phyloP scores from a whole-genome alignment of 2,797 vertebrate species.

The Cichlasoma orientale region DNA sequence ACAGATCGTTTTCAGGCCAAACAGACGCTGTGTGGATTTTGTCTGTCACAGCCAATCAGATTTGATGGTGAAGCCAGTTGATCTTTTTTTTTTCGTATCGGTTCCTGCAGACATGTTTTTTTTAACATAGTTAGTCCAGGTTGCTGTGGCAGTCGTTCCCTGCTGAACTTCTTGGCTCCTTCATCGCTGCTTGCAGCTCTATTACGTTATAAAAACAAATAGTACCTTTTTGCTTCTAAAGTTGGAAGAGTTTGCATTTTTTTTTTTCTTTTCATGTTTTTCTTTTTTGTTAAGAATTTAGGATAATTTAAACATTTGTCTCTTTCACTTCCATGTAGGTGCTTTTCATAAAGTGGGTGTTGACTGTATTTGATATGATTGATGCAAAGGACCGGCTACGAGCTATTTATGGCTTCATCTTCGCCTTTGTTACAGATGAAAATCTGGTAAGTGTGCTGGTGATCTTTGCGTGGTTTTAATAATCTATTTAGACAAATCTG shows the following conservation, averaged over 20 bases:
- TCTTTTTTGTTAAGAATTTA: no score
- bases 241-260: no score
- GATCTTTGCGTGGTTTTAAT: conserved; percentile 1
- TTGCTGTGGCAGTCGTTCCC: background rate
- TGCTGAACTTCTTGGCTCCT: background rate
- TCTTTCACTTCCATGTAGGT: conserved; percentile 70
- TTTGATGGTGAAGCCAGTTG: no score
- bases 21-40: no score
- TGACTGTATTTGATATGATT: conserved; percentile 94
- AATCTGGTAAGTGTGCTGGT: conserved; percentile 82
- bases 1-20: no score
- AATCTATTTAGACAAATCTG: background rate
- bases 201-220: background rate
- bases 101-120: background rate
- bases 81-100: no score
- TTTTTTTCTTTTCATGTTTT: no score
- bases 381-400: conserved; percentile 88
- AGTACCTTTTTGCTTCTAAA: no score
- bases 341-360: conserved; percentile 92
- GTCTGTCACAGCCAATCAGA: no score
- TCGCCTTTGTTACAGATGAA: conserved; percentile 88
- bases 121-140: background rate
- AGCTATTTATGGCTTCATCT: conserved; percentile 93
- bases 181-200: background rate
- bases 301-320: background rate